A percentile compares a stretch with the other conserved stretches of the same genome.
These are phyloP conservation scores for Carcharodon carcharias DNA, from an alignment of 2,797 vertebrate genomes.

Conservation along the genomic window DNA sequence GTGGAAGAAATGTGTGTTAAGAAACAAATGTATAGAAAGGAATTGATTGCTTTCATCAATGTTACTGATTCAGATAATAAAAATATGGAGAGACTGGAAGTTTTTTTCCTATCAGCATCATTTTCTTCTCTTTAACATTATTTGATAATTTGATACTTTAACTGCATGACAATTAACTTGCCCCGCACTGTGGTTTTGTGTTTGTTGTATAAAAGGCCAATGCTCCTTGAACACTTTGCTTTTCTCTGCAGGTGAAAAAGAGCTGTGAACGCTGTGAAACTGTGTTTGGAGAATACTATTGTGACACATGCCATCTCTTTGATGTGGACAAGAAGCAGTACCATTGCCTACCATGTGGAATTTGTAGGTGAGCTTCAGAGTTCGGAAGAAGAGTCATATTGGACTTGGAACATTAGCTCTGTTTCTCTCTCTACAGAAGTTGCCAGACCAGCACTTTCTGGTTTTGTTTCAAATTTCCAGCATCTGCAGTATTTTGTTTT, in stretches of 20 bases:
- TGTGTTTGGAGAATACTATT: constrained; percentile 89
- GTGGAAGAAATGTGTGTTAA: no score
- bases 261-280: constrained; percentile 69
- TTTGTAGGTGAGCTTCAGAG: constrained; percentile 75
- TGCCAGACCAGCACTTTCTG: no score
- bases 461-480: no score
- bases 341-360: constrained; percentile 83
- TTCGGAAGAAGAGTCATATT: no score
- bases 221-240: neutral
- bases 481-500: neutral
- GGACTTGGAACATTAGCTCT: no score
- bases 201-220: neutral
- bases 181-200: neutral
- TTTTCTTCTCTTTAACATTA: neutral
- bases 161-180: neutral
- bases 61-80: neutral
- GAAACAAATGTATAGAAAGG: neutral
- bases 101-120: neutral
- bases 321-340: constrained; percentile 91
- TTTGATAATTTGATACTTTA: neutral
- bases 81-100: neutral
- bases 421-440: no score
- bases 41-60: neutral
- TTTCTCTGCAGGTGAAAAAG: constrained; percentile 64
- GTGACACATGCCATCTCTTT: constrained; percentile 81